Evolutionary conservation across 92 coral and sea anemone genomes (phyloP).

Genomic region (Porites lobata): DNA sequence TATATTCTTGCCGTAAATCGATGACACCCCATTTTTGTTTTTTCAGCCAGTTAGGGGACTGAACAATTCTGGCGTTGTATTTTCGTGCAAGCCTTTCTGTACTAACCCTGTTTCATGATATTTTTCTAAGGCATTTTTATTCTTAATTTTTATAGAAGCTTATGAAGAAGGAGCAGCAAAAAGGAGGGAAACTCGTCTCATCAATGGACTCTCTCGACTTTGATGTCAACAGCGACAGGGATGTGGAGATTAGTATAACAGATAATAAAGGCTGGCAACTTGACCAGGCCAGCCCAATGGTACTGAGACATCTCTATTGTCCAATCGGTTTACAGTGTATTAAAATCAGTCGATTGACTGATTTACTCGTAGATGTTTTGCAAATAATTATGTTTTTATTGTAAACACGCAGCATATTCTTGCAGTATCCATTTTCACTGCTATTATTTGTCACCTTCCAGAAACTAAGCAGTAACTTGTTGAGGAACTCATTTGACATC

Average conservation of each 20-base stretch:
- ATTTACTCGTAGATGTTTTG: no score
- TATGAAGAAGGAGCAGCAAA: conserved; percentile 1
- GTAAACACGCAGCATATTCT: no score
- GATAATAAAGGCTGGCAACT: conserved; percentile 16
- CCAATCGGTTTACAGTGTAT: neutral
- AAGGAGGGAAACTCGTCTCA: conserved; percentile 36
- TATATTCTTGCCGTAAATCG: no score
- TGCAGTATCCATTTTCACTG: neutral
- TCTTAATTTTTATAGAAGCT: conserved; percentile 1
- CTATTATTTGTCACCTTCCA: neutral
- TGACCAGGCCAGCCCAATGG: neutral
- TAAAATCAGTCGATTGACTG: neutral
- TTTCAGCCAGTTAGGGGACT: no score
- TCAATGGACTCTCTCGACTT: conserved; percentile 36
- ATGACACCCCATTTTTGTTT: no score
- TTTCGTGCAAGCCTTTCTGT: neutral
- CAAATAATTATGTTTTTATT: no score
- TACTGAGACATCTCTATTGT: neutral
- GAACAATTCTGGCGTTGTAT: no score
- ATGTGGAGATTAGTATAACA: conserved; percentile 11
- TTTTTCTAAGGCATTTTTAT: neutral
- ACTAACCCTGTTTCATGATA: neutral
- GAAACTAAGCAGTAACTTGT: conserved; percentile 11
- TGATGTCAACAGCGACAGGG: neutral
- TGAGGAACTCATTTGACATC: conserved; percentile 16